A percentile compares a stretch with the other conserved stretches of the same genome.
Evolutionary conservation across 2,113 vertebrate species (phyloP).

Genomic region (Atlantisia rogersi): DNA sequence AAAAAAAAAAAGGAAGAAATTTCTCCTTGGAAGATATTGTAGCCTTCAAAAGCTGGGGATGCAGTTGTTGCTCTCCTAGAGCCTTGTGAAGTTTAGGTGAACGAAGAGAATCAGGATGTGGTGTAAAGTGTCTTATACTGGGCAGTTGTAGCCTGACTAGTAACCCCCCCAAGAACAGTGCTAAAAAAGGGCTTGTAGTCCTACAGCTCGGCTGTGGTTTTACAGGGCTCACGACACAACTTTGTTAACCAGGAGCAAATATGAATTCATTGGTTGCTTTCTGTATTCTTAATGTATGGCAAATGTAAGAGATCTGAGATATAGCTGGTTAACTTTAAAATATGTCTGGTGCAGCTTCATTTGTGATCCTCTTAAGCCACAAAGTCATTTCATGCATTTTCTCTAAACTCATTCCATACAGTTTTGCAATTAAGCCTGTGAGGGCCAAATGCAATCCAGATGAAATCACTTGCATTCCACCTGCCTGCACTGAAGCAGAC

Average conservation of each 20-base stretch:
- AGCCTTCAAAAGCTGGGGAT: not conserved
- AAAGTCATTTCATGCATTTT: not conserved
- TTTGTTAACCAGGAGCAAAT: not conserved
- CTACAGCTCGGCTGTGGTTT: not conserved
- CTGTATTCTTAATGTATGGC: not conserved
- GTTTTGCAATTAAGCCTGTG: not conserved
- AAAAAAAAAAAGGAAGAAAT: not conserved
- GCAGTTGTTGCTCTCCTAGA: not conserved
- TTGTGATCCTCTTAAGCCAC: not conserved
- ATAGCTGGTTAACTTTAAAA: not conserved
- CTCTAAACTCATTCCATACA: not conserved
- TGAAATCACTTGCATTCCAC: constrained; percentile 43
- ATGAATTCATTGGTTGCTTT: not conserved
- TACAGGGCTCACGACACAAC: not conserved
- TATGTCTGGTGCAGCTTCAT: not conserved
- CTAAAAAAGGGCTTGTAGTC: not conserved
- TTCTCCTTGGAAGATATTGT: not conserved
- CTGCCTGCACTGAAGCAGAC: not conserved
- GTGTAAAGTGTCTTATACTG: not conserved
- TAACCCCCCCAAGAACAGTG: not conserved
- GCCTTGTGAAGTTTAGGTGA: not conserved
- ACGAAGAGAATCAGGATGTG: not conserved
- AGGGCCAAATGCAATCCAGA: not conserved
- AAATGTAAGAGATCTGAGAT: not conserved
- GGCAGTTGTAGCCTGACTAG: not conserved